Evolutionary conservation across 2,797 vertebrate species (phyloP), one percentile per base, ranked within the genome.

Genomic region (Busarellus nigricollis): DNA sequence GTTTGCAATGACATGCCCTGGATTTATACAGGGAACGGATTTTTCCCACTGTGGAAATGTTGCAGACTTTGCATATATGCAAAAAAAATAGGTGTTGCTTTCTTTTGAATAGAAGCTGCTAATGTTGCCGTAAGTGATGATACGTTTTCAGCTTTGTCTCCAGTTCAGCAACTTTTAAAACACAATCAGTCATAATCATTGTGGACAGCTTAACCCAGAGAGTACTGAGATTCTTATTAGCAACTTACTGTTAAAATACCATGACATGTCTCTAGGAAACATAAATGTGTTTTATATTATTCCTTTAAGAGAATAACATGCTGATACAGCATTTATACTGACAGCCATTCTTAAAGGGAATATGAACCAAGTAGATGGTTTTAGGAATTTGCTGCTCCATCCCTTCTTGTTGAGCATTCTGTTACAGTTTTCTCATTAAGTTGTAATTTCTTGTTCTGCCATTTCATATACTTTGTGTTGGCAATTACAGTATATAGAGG

Each of bases 1-100:
- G 31, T 96, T 97, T 94, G 84, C 42, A 74, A 7, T 86, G 93
- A 86, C 47, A 65, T 96, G 83, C 66, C 38, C 65, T 92, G 87
- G 63, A 91, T 97, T 89, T 97, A 74, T 77, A 63, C 17, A 55
- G 63, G 55, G 63, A 95, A 63, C 1, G 7, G 65, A 72, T 87
- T 81, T 90, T 81, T 70, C 83, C 78, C 33, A 18, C 52, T 82
- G 66, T 66, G 52, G 62, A 14, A n/a, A 74, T 72, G 73, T 91
- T 86, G 40, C 55, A 91, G 79, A 9, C 16, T 4, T 58, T 54
- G 29, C 81, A 72, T 67, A 38, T 58, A 26, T 21, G 44, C 35
- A 94, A 57, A 44, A 29, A 52, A 91, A 87, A 94, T 21, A n/a
- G 13, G n/a, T 42, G 7, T 19, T 93, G 35, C 45, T 90, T 89